phyloP scores from a whole-genome alignment of 2,797 vertebrate species.

The Rhabdophis nuchalis region DNA sequence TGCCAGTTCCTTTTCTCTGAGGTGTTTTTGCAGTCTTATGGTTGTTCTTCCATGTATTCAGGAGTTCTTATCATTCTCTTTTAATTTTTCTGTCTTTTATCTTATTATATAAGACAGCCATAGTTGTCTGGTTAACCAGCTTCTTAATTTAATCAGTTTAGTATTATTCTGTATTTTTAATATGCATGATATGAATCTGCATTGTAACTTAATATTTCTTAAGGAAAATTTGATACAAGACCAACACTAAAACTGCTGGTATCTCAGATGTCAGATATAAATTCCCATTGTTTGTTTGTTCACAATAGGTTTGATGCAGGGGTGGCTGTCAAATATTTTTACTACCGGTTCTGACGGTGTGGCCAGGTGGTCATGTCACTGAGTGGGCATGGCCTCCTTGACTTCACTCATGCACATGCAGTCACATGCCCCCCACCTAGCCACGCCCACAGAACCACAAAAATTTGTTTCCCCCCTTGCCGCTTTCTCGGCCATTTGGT shows the following conservation, averaged over 20 bases:
- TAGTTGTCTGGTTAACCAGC: not conserved
- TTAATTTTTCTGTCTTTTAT: not conserved
- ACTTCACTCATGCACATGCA: too few relatives aligned
- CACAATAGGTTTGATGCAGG: not conserved
- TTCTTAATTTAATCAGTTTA: not conserved
- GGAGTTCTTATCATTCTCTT: not conserved
- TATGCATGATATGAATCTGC: not conserved
- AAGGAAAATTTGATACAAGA: not conserved
- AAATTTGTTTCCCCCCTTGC: too few relatives aligned
- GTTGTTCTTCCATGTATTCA: not conserved
- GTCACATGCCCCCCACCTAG: too few relatives aligned
- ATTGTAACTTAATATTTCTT: not conserved
- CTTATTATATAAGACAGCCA: not conserved
- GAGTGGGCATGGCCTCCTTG: too few relatives aligned
- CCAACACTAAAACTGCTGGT: not conserved
- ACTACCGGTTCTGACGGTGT: too few relatives aligned
- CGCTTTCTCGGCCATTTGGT: too few relatives aligned
- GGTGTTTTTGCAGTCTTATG: not conserved
- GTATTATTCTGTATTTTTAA: not conserved
- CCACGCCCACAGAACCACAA: too few relatives aligned
- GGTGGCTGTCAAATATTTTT: too few relatives aligned
- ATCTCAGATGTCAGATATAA: not conserved
- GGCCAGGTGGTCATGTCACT: too few relatives aligned
- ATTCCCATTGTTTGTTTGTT: not conserved
- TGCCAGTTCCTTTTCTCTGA: too few relatives aligned